Base-by-base conservation (phyloP, 2,113 vertebrate genomes). In the Leptobrachium ailaonicum region DNA sequence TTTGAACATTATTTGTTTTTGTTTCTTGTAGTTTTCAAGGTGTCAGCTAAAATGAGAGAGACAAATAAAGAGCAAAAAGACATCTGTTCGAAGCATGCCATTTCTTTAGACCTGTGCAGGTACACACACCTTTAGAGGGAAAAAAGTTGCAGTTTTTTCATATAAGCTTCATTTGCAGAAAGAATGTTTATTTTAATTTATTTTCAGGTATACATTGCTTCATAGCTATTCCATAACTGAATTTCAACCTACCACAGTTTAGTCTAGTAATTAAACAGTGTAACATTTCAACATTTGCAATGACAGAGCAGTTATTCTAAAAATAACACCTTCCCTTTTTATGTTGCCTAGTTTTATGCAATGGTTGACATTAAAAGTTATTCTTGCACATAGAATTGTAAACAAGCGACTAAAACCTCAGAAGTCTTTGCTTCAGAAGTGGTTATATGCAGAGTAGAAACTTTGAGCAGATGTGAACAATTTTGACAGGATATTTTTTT, bases 331-430 rank as follows among this genome's bases (percentile, higher is more conserved):
- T 68, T 68, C 32, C 66, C 11, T 50, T 69, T 62, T 70, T n/a
- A 78, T 71, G 10, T 32, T 62, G 32, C 68, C n/a, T 60, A 58
- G 14, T 6, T 60, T 58, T 77, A 67, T 60, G 2, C 44, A 42
- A 20, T 32, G 14, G 45, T n/a, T 32, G 14, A 4, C 75, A 70
- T 58, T 56, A 56, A 69, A 60, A 42, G 53, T 56, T 68, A 77
- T 71, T 63, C 67, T 78, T 50, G n/a, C 42, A 71, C 47, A 14
- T 20, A 50, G 44, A 60, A 62, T 41, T 78, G 68, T 50, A 41
- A 78, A 78, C n/a, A 7, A n/a, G 54, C 44, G 12, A 41, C 71
- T 41, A 41, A 78, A 78, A 14, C 76, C 56, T 78, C 67, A 78
- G 71, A 40, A 42, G 43, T 71, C 42, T 63, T 2, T 58, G 0